Evolutionary conservation across 2,797 vertebrate genomes (phyloP), one percentile per base, ranked within the genome.

Genomic region (Poeciliopsis gracilis): DNA sequence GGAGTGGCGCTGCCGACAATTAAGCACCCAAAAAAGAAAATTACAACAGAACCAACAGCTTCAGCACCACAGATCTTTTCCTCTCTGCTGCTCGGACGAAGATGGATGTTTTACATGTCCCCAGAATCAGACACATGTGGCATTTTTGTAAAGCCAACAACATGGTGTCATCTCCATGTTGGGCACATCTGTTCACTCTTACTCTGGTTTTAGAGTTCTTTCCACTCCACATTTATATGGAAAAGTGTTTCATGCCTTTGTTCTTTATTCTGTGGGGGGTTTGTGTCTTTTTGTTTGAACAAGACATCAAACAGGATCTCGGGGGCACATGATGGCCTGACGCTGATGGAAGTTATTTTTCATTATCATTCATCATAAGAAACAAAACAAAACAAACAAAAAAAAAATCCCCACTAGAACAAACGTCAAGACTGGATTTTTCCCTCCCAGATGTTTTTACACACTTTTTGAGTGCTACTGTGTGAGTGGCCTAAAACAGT

Each of bases 131-230:
- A 91, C 89, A 88, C 89, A 90, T 94, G 91, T 94, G 91, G 89
- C 87, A 88, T 93, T 61, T 93, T 90, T 90, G 83, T 91, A 88
- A 88, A 88, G 89, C 90, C 46, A 85, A 86, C 85, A 86, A 90
- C 92, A 93, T 94, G 90, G 89, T 94, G 94, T 95, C 93, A 95
- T 95, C 91, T 93, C 90, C 80, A 45, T 67, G 88, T 87, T 28
- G 77, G 87, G 86, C 87, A 93, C 94, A 93, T 94, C 91, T 93
- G 91, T 90, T 94, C 89, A 93, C 86, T 90, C 91, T 91, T 93
- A 91, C 90, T 86, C 81, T 72, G 86, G 76, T 89, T 94, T 94
- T 88, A 92, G 82, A 90, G 91, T 91, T 93, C 87, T 95, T 94
- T 94, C 93, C 93, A 92, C 84, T 89, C 36, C 69, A 63, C 87